phyloP scores from a whole-genome alignment of 1,140 invertebrate species.

The Solenopsis invicta region DNA sequence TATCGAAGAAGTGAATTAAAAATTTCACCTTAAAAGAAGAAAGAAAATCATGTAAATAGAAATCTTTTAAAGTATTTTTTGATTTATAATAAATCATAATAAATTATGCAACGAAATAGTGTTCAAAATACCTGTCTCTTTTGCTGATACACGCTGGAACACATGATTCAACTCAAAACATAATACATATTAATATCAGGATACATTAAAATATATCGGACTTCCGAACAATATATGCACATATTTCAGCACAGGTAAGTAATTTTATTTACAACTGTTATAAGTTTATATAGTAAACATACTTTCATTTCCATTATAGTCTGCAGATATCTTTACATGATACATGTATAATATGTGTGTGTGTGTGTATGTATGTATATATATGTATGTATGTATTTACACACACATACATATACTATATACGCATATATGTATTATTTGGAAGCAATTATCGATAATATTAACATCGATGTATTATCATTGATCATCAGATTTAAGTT shows the following conservation, averaged over 20 bases:
- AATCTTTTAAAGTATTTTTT: neutral
- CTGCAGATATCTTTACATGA: neutral
- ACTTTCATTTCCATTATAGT: neutral
- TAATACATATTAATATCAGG: neutral
- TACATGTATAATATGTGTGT: neutral
- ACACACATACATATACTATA: too few species aligned
- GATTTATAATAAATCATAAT: neutral
- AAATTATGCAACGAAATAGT: neutral
- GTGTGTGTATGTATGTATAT: too few species aligned
- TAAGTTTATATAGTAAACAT: neutral
- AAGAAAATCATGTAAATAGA: neutral
- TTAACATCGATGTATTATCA: neutral
- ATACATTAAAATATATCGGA: neutral
- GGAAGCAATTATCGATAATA: neutral
- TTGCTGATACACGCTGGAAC: too few species aligned
- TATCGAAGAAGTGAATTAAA: neutral
- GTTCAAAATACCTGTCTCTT: too few species aligned
- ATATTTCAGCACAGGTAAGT: constrained; percentile 5
- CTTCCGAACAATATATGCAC: neutral
- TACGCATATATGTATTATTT: too few species aligned
- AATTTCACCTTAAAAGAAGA: neutral
- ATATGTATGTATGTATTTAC: too few species aligned
- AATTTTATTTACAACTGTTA: neutral
- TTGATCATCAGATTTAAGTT: neutral
- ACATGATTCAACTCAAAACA: neutral